A percentile compares a stretch with the other conserved stretches of the same genome.
phyloP scores from a whole-genome alignment of 1,140 invertebrate species.

The Bombus polaris region DNA sequence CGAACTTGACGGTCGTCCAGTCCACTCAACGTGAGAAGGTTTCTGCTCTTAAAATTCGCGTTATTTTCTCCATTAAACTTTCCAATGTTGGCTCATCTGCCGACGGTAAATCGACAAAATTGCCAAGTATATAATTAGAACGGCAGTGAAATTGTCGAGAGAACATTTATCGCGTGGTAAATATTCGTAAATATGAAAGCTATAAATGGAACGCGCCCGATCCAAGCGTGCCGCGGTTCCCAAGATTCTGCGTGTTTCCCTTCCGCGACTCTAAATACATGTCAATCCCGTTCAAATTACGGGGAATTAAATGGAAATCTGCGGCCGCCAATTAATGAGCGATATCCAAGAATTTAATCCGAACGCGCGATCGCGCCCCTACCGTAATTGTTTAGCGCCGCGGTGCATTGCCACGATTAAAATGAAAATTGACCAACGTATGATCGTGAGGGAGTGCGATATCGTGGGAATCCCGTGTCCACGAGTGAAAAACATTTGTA shows the following conservation, averaged over 20 bases:
- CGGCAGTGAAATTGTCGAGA: neutral
- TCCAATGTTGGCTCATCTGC: neutral
- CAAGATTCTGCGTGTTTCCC: neutral
- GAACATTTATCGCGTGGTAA: neutral
- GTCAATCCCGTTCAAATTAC: neutral
- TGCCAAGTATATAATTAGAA: neutral
- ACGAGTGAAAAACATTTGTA: neutral
- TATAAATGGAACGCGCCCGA: neutral
- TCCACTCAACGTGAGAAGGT: no score
- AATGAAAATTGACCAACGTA: conserved; percentile 28
- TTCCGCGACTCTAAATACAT: neutral
- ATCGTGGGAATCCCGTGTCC: neutral
- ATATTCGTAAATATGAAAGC: neutral
- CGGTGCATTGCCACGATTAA: conserved; percentile 7
- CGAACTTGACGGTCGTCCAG: neutral
- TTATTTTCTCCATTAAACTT: neutral
- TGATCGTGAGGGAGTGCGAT: neutral
- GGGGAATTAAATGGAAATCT: conserved; percentile 31
- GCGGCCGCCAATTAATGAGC: conserved; percentile 8
- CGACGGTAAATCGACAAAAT: neutral
- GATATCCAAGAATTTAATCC: conserved; percentile 22
- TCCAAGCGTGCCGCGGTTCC: no score
- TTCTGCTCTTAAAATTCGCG: neutral
- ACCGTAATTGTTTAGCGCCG: conserved; percentile 16
- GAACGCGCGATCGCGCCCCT: neutral